phyloP scores from a whole-genome alignment of 2,113 vertebrate genomes.

The Oceanites oceanicus region DNA sequence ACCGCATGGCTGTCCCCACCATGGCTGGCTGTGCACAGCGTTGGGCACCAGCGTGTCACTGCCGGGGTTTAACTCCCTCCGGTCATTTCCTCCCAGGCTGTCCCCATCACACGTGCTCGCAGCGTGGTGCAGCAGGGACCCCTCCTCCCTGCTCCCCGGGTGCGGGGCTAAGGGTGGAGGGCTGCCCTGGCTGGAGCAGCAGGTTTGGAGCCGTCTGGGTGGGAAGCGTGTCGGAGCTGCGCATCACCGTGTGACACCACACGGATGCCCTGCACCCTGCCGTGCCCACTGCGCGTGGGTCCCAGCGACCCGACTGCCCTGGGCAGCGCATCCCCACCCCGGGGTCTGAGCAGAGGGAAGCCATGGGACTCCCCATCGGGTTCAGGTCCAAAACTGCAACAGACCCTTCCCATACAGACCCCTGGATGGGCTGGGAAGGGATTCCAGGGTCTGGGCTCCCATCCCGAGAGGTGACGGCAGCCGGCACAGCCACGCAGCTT shows the following conservation, averaged over 20 bases:
- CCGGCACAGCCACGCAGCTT: rapidly evolving
- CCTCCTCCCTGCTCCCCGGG: neutral
- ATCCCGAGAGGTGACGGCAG: rapidly evolving
- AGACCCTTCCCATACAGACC: neutral
- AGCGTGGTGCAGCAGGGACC: rapidly evolving
- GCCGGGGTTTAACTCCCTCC: neutral
- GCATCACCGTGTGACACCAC: rapidly evolving
- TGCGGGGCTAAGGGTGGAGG: rapidly evolving
- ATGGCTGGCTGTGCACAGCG: neutral
- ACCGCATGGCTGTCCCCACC: rapidly evolving
- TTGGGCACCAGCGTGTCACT: rapidly evolving
- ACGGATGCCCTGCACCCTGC: rapidly evolving
- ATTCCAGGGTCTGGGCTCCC: neutral
- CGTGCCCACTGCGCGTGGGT: rapidly evolving
- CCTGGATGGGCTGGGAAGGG: neutral
- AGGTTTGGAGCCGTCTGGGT: neutral
- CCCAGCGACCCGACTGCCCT: rapidly evolving
- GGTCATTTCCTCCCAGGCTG: neutral
- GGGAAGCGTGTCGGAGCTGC: rapidly evolving
- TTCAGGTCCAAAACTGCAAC: neutral
- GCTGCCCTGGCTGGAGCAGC: rapidly evolving
- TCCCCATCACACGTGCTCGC: neutral
- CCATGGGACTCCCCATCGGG: rapidly evolving
- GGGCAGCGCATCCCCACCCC: neutral
- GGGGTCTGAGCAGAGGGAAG: neutral